phyloP scores from a whole-genome alignment of 2,113 vertebrate species.

The Phoenicopterus ruber region DNA sequence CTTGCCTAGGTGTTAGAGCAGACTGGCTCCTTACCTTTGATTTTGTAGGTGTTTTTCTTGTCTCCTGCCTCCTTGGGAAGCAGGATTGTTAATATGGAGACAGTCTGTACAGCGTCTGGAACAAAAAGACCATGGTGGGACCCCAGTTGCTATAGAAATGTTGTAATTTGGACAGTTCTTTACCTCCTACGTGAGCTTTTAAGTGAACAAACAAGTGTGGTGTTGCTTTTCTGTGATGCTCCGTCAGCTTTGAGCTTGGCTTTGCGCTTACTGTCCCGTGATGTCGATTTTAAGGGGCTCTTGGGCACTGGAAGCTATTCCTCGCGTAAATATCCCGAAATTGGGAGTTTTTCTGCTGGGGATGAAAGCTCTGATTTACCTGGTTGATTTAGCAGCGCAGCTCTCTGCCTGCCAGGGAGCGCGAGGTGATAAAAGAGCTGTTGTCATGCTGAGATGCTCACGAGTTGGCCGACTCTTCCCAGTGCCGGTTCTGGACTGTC shows the following conservation, averaged over 20 bases:
- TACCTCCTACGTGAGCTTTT: background rate
- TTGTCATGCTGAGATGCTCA: background rate
- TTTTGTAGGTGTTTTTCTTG: background rate
- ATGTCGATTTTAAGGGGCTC: background rate
- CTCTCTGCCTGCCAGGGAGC: background rate
- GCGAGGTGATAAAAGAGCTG: background rate
- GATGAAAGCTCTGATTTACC: background rate
- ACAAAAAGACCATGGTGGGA: background rate
- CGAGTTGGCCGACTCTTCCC: background rate
- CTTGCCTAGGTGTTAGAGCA: background rate
- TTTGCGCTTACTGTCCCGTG: background rate
- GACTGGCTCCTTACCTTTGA: background rate
- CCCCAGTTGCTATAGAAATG: background rate
- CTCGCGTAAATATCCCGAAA: background rate
- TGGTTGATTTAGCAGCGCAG: background rate
- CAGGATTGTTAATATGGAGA: background rate
- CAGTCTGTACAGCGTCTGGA: background rate
- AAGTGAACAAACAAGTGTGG: background rate
- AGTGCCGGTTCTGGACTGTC: background rate
- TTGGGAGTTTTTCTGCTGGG: background rate
- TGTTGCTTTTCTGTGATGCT: background rate
- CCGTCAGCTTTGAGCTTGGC: background rate
- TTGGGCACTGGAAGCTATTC: background rate
- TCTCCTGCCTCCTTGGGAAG: background rate
- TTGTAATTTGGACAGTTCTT: background rate